Base-by-base conservation (phyloP, 2,797 vertebrate species). In the Enteromius fasciolatus region DNA sequence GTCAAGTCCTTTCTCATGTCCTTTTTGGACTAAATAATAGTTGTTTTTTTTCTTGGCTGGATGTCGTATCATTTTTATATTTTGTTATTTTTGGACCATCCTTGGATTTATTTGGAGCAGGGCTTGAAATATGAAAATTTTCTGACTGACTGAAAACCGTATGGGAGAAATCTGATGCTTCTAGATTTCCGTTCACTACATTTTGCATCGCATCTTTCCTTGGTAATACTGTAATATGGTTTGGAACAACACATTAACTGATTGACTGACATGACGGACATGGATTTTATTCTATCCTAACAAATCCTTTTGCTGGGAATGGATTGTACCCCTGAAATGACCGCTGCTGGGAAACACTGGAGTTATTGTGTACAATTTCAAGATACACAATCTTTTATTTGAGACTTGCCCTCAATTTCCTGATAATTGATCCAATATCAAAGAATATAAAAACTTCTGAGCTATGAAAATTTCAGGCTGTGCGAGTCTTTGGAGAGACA, bases 131-230 rank as follows among this genome's bases (percentile, higher is more conserved):
- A 33, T 50, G 41, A n/a, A 81, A 0, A 1, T 66, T 52, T 81
- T 75, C 31, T 31, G 23, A 59, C 25, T 1, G 11, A 81, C 57
- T 66, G 57, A 75, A 66, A 74, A 39, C 50, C 31, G 28, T 50
- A 25, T 52, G n/a, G 61, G 33, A 67, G 15, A 75, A 11, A 23
- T 54, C 25, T 57, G 33, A 75, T 54, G 46, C 15, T 28, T 67
- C 18, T 82, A 66, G 44, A 67, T 67, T 67, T 76, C 80, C 72
- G 36, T 82, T 76, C 36, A 18, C 39, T 44, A 33, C 23, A 20
- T 67, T 74, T 67, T 82, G 25, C 41, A 0, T 61, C 31, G 36
- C 8, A 12, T 76, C 39, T 64, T 76, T 82, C 33, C 48, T 0
- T 54, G 25, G 36, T 48, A 69, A 10, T 73, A 46, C 61, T 74